These are phyloP conservation scores for Adrianichthys oophorus DNA, from an alignment of 2,797 vertebrate species.

Conservation along the genomic window DNA sequence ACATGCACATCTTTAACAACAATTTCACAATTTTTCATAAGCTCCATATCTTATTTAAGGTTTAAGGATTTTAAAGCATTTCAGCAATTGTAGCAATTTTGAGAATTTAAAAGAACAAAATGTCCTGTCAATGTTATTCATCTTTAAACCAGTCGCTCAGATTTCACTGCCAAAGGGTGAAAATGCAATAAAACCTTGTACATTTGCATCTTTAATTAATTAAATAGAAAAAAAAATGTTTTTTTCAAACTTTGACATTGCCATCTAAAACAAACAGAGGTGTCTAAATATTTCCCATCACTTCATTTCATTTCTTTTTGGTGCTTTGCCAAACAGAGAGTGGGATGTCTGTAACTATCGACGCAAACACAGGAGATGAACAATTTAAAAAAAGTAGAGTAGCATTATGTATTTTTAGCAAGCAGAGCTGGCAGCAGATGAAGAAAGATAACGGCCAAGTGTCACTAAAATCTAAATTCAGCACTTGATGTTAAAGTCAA, in stretches of 20 bases:
- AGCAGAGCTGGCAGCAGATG: conserved; percentile 6
- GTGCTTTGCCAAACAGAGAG: conserved; percentile 16
- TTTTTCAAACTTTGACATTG: conserved; percentile 51
- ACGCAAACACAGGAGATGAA: conserved; percentile 15
- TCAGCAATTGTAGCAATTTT: too few relatives aligned
- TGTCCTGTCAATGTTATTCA: too few relatives aligned
- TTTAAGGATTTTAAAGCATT: too few relatives aligned
- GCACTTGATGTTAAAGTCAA: too few relatives aligned
- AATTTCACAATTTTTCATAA: too few relatives aligned
- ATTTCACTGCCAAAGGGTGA: conserved; percentile 26
- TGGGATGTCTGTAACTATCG: conserved; percentile 40
- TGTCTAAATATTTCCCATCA: conserved; percentile 36
- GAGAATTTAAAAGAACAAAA: too few relatives aligned
- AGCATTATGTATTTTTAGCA: conserved; percentile 20
- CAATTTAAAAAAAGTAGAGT: conserved; percentile 10
- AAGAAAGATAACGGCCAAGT: neutral
- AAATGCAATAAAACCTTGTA: conserved; percentile 41
- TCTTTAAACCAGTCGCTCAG: conserved; percentile 33
- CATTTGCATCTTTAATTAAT: conserved; percentile 48
- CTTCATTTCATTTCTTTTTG: conserved; percentile 50
- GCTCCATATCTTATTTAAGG: too few relatives aligned
- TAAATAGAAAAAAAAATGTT: conserved; percentile 51
- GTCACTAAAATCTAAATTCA: too few relatives aligned
- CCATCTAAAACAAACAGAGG: conserved; percentile 47
- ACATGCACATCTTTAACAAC: too few relatives aligned